phyloP scores from a whole-genome alignment of 2,113 vertebrate genomes.

The Ceyx cyanopectus region DNA sequence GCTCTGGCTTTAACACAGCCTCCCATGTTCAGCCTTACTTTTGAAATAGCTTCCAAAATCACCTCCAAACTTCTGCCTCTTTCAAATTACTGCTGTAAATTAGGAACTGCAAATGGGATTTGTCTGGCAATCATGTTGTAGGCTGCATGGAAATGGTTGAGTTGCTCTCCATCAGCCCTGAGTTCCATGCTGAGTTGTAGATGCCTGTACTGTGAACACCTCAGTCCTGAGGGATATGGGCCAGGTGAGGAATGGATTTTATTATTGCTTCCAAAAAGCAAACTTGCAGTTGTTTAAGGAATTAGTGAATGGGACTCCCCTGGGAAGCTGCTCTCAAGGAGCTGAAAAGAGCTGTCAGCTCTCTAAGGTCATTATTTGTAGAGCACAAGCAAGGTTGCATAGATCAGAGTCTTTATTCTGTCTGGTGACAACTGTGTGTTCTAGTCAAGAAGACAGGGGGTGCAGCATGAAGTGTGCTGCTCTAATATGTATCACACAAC shows the following conservation, averaged over 20 bases:
- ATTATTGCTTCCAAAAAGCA: background rate
- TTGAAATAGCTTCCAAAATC: background rate
- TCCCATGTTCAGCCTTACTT: background rate
- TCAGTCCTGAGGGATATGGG: background rate
- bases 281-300: background rate
- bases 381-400: background rate
- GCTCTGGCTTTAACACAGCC: background rate
- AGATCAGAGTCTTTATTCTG: background rate
- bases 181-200: background rate
- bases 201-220: fast-evolving
- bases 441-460: background rate
- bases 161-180: background rate
- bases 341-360: too few species aligned
- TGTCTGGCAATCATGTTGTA: background rate
- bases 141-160: background rate
- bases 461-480: background rate
- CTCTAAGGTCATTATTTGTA: too few species aligned
- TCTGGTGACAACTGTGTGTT: background rate
- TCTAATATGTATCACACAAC: background rate
- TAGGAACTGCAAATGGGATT: background rate
- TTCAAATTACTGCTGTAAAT: background rate
- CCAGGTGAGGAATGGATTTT: background rate
- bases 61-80: background rate
- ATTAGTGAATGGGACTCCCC: too few species aligned
- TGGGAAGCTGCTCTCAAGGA: too few species aligned